Evolutionary conservation across 2,797 vertebrate genomes (phyloP).

Genomic region (Rhabdophis nuchalis): DNA sequence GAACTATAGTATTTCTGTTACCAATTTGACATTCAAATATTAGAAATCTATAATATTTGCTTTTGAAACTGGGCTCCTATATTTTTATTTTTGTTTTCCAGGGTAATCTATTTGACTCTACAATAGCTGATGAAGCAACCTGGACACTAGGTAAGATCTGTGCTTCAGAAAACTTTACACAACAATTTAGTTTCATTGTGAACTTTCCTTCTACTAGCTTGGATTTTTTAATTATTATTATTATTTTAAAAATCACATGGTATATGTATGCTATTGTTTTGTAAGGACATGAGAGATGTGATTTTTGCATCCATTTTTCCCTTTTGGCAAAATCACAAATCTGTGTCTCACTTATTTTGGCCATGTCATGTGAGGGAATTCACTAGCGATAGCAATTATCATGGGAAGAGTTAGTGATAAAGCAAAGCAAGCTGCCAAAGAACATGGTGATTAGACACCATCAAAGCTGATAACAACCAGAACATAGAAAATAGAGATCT

Average conservation of each 20-base stretch:
- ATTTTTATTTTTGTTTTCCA: slow-evolving; percentile 64
- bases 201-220: not conserved
- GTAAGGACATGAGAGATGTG: not conserved
- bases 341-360: not conserved
- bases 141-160: slow-evolving; percentile 88
- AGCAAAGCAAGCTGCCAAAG: not conserved
- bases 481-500: not conserved
- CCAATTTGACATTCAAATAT: not conserved
- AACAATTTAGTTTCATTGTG: not conserved
- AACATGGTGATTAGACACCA: not conserved
- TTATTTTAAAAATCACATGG: not conserved
- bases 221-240: not conserved
- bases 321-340: not conserved
- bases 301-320: not conserved
- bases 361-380: not conserved
- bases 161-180: not conserved
- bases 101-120: slow-evolving; percentile 89
- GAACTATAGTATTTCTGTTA: fast-evolving
- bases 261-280: not conserved
- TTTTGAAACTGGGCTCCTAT: not conserved
- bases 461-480: not conserved
- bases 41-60: not conserved
- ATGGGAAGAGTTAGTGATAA: not conserved
- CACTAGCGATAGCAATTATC: not conserved
- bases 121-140: slow-evolving; percentile 88